Base-by-base conservation (phyloP, 1,140 invertebrate species). In the Ostrea edulis region DNA sequence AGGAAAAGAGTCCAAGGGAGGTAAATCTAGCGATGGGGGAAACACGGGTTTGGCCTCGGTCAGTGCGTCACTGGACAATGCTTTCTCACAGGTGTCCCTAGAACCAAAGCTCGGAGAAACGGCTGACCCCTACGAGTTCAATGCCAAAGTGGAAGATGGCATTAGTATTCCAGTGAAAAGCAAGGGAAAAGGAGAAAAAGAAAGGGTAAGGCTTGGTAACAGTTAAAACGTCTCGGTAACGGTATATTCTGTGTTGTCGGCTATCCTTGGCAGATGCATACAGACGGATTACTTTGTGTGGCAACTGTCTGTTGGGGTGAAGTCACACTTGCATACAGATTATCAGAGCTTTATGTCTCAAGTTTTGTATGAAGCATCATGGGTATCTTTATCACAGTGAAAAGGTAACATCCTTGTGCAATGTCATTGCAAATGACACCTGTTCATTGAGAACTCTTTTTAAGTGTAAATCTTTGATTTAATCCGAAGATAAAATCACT, bases 161-260 rank as follows among this genome's bases (percentile, higher is more conserved):
- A 92, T 93, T 52, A 91, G 92, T 82, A 89, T 94, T 58, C 93
- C 93, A 11, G 91, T 93, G 14, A 94, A 94, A 89, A 71, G 68
- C 68, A 94, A 94, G 85, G 91, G 94, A n/a, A 94, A 94, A 88
- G 68, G 91, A 25, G 94, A 94, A 88, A 94, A 93, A 92, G 93
- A 87, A n/a, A 84, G 62, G 83, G 83, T 84, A 29, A 25, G 29
- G 2, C 14, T 20, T 3, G 12, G 55, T 20, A 58, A 0, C 0
- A 5, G 55, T 20, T n/a, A n/a, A n/a, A n/a, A n/a, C n/a, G n/a
- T 11, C 14, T 20, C 12, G 12, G 55, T 20, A 58, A 0, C 0
- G 14, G 55, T 20, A 2, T 5, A 14, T 58, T 0, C 55, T 17
- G 14, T 9, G 54, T 55, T 55, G 14, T 3, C 12, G 12, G n/a